Evolutionary conservation across 2,888 invertebrate genomes (phyloP).

Genomic region (Metacarcinus magister): DNA sequence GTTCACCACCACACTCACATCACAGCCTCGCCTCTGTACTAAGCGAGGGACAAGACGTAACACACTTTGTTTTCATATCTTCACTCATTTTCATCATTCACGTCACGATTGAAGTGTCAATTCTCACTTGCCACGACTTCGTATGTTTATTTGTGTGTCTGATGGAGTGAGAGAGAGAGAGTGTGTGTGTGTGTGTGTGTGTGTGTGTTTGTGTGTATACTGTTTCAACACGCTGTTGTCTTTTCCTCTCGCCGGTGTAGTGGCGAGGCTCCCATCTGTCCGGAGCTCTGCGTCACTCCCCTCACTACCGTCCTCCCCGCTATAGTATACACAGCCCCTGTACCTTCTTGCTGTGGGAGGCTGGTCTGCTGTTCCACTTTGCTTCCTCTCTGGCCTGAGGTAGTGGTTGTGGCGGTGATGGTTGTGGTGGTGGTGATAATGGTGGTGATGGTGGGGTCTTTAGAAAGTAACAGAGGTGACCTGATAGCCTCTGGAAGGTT

Average conservation of each 20-base stretch:
- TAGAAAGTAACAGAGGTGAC: conserved; percentile 43
- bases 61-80: not conserved
- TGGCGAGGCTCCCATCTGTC: not conserved
- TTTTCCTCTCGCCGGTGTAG: not conserved
- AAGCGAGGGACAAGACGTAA: not conserved
- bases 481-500: conserved; percentile 73
- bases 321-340: not conserved
- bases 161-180: conserved; percentile 9
- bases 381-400: not conserved
- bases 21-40: no score
- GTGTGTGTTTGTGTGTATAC: conserved; percentile 50
- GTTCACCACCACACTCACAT: no score
- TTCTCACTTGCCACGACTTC: not conserved
- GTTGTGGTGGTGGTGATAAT: not conserved
- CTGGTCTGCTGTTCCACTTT: not conserved
- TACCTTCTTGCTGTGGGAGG: not conserved
- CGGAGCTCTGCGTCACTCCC: not conserved
- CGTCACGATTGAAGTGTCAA: no score
- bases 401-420: not conserved
- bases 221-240: conserved; percentile 12
- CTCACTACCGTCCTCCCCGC: not conserved
- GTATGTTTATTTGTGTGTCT: conserved; percentile 45
- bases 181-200: conserved; percentile 61
- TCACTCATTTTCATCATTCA: no score
- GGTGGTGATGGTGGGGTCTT: not conserved